Evolutionary conservation across 2,888 invertebrate species (phyloP), one percentile per base, ranked within the genome.

Genomic region (Crepidodera aurea): DNA sequence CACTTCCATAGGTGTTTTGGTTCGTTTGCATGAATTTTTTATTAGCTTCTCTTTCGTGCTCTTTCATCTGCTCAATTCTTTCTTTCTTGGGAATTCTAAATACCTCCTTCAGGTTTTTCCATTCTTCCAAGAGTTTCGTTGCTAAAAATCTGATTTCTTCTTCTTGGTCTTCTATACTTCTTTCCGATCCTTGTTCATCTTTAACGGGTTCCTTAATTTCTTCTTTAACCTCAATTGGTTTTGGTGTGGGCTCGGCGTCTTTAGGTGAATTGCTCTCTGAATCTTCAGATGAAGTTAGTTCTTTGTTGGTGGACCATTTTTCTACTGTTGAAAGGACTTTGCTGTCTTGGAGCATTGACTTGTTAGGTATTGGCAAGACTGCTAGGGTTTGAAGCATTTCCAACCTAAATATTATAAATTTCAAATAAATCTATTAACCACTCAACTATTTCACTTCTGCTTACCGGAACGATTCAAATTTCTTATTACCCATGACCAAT

Each of bases 21-120:
- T 69, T 65, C 29, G 59, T 68, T 44, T 71, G 77, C 75, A 69
- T 77, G 73, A 68, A 77, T 77, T 44, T 74, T 40, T 83, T 85
- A 83, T 93, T 93, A 5, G 94, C 95, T 83, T 95, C 94, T 32
- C 93, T 84, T 82, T 97, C 97, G 77, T 96, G 96, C 77, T 94
- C 94, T 77, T 96, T 96, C 91, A 96, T 93, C 80, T 95, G 94
- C 76, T 96, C 95, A 64, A 95, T 91, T 59, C 94, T 86, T 77
- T 96, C 94, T 71, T 94, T 94, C 81, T 96, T 96, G 1, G 97
- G 97, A 75, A 96, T 97, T 78, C 93, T 90, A 79, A 96, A 97
- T 10, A 88, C 87, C 79, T 91, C 90, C 80, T 89, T 89, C 44
- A 90, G 81, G 77, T 84, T 87, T 2, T 89, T 85, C 95, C 95